Evolutionary conservation across 2,797 vertebrate genomes (phyloP), one percentile per base, ranked within the genome.

Genomic region (Vultur gryphus): DNA sequence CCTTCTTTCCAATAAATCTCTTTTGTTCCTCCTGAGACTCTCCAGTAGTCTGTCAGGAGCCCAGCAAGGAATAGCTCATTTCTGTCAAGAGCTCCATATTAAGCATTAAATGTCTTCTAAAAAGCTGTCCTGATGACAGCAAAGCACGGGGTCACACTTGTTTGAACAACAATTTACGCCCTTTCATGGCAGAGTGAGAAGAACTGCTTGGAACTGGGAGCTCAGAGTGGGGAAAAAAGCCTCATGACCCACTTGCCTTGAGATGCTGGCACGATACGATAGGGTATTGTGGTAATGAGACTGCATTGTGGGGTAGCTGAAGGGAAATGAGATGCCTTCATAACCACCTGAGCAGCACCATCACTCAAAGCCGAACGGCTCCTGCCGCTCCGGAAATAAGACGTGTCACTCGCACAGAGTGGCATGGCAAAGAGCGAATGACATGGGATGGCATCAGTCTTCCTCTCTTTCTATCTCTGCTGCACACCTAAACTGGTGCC

Each of bases 81-180:
- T 97, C 96, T 97, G 97, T 97, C 96, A 95, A 91, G 92, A 93
- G 91, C 78, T 96, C 83, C 84, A 8, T 70, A 90, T 93, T 96
- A 97, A 84, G 89, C 54, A 94, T 85, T 94, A 93, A 87, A 94
- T 69, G 80, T 89, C 92, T 95, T 91, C 95, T 91, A 92, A 96
- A 90, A 95, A 75, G 82, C 21, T 71, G 82, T 84, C 64, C 93
- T 59, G 55, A 95, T 82, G 14, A 49, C 89, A 97, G 81, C 18
- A 23, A 66, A 54, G 54, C 66, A 44, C 7, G 3, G 92, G 89
- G 87, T 93, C 79, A 61, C 16, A 49, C 83, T 67, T 54, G 26
- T 96, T 90, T 89, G n/a, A 25, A 39, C 59, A 70, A 71, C 92
- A 92, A 79, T 92, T 94, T 94, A 75, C 71, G 84, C 76, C 67